Conservation (phyloP, 2,113 vertebrate genomes). For the Alethe diademata region DNA sequence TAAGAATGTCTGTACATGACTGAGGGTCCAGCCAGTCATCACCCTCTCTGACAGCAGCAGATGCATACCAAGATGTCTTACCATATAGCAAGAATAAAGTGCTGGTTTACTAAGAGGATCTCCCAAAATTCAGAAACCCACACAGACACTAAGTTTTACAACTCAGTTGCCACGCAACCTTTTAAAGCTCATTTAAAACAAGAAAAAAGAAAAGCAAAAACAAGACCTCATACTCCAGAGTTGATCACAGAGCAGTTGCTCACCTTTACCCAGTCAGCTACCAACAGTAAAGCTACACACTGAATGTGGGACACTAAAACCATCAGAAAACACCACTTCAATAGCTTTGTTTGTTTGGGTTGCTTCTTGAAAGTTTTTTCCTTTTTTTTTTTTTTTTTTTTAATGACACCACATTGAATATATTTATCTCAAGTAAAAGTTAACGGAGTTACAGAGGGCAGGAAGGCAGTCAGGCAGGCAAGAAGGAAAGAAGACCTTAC, state of each 20-base stretch:
- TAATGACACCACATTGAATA: not conserved
- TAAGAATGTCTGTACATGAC: not conserved
- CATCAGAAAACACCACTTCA: not conserved
- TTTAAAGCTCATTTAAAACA: not conserved
- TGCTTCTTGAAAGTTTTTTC: not conserved
- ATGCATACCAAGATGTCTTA: not conserved
- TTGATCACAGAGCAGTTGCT: not conserved
- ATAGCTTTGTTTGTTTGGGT: not conserved
- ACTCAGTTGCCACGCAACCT: not conserved
- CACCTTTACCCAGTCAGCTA: not conserved
- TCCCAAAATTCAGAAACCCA: not conserved
- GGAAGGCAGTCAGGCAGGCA: not conserved
- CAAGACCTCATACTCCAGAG: not conserved
- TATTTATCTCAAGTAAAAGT: not conserved
- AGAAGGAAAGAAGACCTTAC: not conserved
- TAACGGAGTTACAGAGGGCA: rapidly evolving
- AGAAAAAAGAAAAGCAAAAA: not conserved
- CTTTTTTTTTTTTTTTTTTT: not conserved
- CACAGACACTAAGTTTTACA: not conserved
- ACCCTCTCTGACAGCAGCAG: not conserved
- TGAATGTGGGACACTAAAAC: not conserved
- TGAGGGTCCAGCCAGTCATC: not conserved
- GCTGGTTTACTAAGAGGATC: not conserved
- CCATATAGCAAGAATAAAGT: not conserved
- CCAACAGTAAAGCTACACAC: not conserved